Base-by-base conservation (phyloP, 2,888 invertebrate genomes). In the Drosophila villosipedis region DNA sequence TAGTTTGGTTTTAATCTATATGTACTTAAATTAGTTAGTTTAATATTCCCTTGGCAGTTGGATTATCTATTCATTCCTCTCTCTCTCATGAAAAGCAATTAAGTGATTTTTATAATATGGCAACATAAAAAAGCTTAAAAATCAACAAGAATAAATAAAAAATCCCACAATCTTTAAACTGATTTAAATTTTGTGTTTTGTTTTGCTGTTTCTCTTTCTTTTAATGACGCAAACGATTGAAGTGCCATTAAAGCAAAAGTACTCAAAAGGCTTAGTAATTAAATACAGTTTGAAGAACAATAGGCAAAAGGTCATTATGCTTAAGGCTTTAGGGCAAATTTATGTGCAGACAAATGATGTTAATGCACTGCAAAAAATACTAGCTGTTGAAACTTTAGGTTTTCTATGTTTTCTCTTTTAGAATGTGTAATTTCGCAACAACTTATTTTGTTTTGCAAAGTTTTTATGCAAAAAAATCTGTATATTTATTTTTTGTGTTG, bases 171-270 rank as follows among this genome's bases (percentile, higher is more conserved):
- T 25, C 16, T 47, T 14, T 37, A 19, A 28, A 30, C 47, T 39
- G 39, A 28, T 54, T 65, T 3, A 37, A 12, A 31, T 19, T n/a
- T 52, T 6, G 7, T n/a, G 12, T 14, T 30, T 31, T 30, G 6
- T n/a, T 30, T 12, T 30, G 22, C 1, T 30, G 12, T 30, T 28
- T 43, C n/a, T 22, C 12, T 10, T 4, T 1, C 25, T 49, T 71
- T 72, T 54, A 55, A 67, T 63, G 66, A 16, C 43, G 30, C n/a
- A 52, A 58, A 50, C 65, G 53, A 49, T 77, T 68, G 58, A 68
- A 68, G 68, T 47, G 53, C 37, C 57, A 61, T 75, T 82, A 61
- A 71, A 63, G 63, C 65, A 14, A 71, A 57, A 33, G 28, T 55
- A 35, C 39, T 65, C 19, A 37, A 31, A 12, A 43, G 25, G 65